Evolutionary conservation across 2,888 invertebrate genomes (phyloP).

Genomic region (Uloborus plumipes): DNA sequence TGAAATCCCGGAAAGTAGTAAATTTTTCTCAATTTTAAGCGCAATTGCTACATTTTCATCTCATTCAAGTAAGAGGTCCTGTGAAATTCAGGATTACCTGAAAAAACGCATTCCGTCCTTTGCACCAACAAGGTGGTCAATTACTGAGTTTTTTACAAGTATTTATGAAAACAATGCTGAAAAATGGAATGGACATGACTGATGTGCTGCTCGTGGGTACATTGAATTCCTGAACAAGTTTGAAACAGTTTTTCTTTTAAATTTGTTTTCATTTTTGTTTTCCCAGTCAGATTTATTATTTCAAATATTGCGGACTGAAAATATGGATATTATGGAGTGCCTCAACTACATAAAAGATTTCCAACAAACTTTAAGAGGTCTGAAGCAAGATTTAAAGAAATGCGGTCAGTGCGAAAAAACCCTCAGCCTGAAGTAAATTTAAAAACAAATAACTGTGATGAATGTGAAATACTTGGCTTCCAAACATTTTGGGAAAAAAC

Average conservation of each 20-base stretch:
- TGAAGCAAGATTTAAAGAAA: not conserved
- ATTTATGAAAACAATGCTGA: not conserved
- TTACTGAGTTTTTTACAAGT: not conserved
- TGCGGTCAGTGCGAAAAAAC: not conserved
- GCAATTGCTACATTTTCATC: not conserved
- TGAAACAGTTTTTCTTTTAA: slow-evolving; percentile 8
- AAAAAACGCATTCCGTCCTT: not conserved
- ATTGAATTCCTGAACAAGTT: not conserved
- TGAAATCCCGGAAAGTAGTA: not conserved
- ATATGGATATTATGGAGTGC: slow-evolving; percentile 2
- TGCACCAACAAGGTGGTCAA: not conserved
- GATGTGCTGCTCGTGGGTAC: not conserved
- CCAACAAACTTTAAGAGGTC: not conserved
- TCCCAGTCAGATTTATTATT: not conserved
- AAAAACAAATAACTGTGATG: not conserved
- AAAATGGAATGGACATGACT: not conserved
- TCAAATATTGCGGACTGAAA: not conserved
- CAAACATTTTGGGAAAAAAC: not conserved
- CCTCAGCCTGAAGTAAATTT: not conserved
- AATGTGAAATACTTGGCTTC: not conserved
- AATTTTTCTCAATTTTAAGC: not conserved
- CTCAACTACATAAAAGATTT: slow-evolving; percentile 1
- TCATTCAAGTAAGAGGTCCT: not conserved
- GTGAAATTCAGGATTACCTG: not conserved
- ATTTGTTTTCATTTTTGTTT: not conserved